Evolutionary conservation across 1,140 invertebrate species (phyloP), one percentile per base, ranked within the genome.

Genomic region (Diabrotica undecimpunctata): DNA sequence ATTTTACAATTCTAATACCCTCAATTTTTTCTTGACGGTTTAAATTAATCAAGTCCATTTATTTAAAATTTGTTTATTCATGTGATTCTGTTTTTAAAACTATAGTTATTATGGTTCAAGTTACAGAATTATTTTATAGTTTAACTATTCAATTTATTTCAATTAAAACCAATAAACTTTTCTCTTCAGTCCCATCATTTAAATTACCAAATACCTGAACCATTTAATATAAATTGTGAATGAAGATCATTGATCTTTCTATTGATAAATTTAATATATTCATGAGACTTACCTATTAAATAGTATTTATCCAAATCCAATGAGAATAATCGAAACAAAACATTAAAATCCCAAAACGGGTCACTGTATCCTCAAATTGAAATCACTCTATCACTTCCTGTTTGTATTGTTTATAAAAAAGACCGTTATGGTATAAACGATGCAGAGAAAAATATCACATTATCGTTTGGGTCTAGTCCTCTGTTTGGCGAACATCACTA

Each of bases 381-480:
- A 10, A 46, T 46, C 41, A 46, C 41, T 46, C 8, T 46, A 46
- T 10, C 41, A 46, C 41, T 46, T 46, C 41, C 41, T 46, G 41
- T 46, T 46, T 46, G 41, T 46, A 46, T 46, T 46, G 41, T 46
- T 46, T 46, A 46, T 46, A 10, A n/a, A 10, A 10, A n/a, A 10
- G n/a, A 46, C 41, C 41, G 41, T 46, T 46, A 46, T 46, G n/a
- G n/a, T 10, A 10, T 10, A 46, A 46, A 46, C 41, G 8, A 46
- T 10, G 8, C 8, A 46, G 36, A 6, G 56, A 54, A 62, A 62
- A 54, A 62, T 62, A 14, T 38, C 56, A 58, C 52, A 56, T 71
- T 68, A 72, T 66, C 70, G 66, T 62, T 72, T 72, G 13, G 68
- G 66, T 64, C 67, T 72, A 14, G 50, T 66, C 61, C 67, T 68